These are phyloP conservation scores for Nerophis ophidion DNA, from an alignment of 2,113 vertebrate species.

Conservation along the genomic window DNA sequence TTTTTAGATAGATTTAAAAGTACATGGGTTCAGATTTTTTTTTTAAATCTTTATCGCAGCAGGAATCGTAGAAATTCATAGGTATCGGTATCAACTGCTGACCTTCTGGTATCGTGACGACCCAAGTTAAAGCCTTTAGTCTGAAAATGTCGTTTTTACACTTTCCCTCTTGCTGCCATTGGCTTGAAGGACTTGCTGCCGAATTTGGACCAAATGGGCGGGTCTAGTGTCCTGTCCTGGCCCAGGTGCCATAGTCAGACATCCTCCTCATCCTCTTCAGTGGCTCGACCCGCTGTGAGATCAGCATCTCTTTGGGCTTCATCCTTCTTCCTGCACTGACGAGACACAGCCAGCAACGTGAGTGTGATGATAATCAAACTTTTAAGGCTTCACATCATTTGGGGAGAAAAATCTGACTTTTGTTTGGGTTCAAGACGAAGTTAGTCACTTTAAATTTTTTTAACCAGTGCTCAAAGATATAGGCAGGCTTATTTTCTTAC, in stretches of 20 bases:
- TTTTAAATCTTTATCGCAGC: too few species aligned
- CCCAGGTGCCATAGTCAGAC: constrained; percentile 32
- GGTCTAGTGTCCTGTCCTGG: constrained; percentile 28
- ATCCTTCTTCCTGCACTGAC: constrained; percentile 34
- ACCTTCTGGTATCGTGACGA: too few species aligned
- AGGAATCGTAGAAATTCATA: too few species aligned
- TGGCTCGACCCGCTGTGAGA: constrained; percentile 39
- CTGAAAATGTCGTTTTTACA: constrained; percentile 9
- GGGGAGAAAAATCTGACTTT: too few species aligned
- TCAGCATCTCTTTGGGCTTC: constrained; percentile 17
- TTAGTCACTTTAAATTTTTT: background rate
- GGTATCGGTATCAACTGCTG: too few species aligned
- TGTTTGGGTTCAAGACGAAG: background rate
- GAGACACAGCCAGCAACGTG: constrained; percentile 34
- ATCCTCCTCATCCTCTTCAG: constrained; percentile 17
- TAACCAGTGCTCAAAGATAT: too few species aligned
- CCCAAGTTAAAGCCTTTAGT: constrained; percentile 10
- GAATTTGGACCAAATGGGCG: constrained; percentile 20
- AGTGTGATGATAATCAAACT: constrained; percentile 16
- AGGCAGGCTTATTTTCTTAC: too few species aligned
- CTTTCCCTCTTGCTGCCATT: constrained; percentile 10
- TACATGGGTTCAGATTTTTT: too few species aligned
- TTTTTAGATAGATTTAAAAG: too few species aligned
- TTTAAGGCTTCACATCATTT: background rate
- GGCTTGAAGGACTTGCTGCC: constrained; percentile 13